Conservation (phyloP, 2,888 invertebrate genomes). For the Onchidella celtica region DNA sequence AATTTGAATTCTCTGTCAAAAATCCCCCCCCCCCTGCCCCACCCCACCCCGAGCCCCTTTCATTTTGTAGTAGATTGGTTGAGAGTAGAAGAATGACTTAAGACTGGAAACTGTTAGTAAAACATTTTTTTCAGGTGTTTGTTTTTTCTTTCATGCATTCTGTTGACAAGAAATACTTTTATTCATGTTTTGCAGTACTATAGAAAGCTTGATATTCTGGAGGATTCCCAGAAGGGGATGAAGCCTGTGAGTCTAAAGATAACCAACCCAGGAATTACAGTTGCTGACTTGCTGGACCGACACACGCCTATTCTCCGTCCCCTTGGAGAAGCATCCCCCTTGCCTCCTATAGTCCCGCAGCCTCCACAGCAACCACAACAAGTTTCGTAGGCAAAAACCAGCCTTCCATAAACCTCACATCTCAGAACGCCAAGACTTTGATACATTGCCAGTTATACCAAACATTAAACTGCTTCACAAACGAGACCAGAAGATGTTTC, state of each 20-base stretch:
- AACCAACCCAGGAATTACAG: constrained; percentile 62
- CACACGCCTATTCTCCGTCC: constrained; percentile 71
- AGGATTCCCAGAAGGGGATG: constrained; percentile 64
- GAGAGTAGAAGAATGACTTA: no score
- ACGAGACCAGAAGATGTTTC: no score
- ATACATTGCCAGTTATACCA: no score
- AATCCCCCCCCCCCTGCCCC: no score
- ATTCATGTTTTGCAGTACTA: constrained; percentile 69
- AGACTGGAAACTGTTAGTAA: no score
- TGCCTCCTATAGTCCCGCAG: constrained; percentile 71
- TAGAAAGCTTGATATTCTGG: constrained; percentile 65
- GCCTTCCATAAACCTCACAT: no score
- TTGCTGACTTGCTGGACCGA: constrained; percentile 69
- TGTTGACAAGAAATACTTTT: no score
- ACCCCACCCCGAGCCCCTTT: no score
- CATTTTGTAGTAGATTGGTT: no score
- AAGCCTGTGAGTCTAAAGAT: constrained; percentile 64
- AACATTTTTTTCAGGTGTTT: constrained; percentile 15
- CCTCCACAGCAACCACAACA: constrained; percentile 54
- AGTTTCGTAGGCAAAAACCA: not conserved
- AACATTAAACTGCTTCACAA: no score
- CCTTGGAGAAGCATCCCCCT: constrained; percentile 65
- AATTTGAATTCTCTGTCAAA: no score
- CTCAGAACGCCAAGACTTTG: no score
- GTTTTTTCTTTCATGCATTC: not conserved